Conservation (phyloP, 2,113 vertebrate genomes). For the Silurus meridionalis region DNA sequence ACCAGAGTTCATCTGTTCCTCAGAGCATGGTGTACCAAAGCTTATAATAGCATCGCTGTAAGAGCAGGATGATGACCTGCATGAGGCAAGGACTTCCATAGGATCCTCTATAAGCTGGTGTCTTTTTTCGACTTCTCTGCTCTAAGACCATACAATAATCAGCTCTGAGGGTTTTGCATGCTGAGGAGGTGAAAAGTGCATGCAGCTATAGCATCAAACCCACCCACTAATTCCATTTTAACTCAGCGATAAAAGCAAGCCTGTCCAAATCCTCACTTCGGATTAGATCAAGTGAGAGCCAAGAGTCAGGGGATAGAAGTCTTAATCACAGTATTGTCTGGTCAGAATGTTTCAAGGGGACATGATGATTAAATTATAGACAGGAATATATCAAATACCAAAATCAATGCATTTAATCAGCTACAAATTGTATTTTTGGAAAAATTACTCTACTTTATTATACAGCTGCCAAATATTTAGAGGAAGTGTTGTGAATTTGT, state of each 20-base stretch:
- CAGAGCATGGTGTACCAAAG: background rate
- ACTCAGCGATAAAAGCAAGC: background rate
- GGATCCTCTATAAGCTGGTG: background rate
- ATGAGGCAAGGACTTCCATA: background rate
- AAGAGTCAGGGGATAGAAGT: background rate
- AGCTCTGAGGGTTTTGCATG: background rate
- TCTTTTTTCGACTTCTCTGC: background rate
- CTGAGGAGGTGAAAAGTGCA: background rate
- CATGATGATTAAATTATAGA: background rate
- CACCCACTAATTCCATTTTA: conserved; percentile 2
- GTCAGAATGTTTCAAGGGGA: background rate
- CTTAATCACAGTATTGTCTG: background rate
- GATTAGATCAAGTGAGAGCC: background rate
- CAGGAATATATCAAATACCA: background rate
- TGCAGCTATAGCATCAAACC: background rate
- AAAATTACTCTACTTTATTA: background rate
- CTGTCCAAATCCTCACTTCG: background rate
- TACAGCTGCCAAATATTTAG: background rate
- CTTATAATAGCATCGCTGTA: background rate
- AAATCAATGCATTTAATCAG: background rate
- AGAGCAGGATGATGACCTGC: background rate
- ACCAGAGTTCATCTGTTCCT: background rate
- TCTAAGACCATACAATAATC: background rate
- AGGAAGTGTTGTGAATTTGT: background rate
- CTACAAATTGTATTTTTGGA: background rate